phyloP scores from a whole-genome alignment of 2,113 vertebrate species.

The Lethenteron reissneri region DNA sequence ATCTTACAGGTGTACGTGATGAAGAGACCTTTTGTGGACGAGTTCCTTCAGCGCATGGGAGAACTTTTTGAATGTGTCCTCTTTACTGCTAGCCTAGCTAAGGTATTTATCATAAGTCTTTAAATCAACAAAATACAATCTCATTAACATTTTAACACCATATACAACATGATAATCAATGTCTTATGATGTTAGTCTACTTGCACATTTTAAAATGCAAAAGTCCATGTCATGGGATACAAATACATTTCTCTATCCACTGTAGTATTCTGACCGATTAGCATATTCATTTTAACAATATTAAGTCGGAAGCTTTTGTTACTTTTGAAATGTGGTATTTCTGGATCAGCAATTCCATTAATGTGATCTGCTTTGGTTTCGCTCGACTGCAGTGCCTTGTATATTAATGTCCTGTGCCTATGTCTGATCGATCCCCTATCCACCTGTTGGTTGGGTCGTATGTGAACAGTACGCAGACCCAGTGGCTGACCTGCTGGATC shows the following conservation, averaged over 20 bases:
- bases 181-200: too few species aligned
- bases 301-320: conserved; percentile 9
- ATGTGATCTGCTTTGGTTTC: conserved; percentile 14
- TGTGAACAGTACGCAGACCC: conserved; percentile 68
- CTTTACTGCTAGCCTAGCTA: conserved; percentile 86
- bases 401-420: background rate
- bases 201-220: too few species aligned
- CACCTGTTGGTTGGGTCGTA: conserved; percentile 3
- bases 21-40: conserved; percentile 79
- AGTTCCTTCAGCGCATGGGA: conserved; percentile 91
- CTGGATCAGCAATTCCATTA: background rate
- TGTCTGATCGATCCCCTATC: background rate
- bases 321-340: background rate
- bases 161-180: too few species aligned
- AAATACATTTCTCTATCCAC: too few species aligned
- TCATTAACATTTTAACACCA: too few species aligned
- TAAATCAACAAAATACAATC: too few species aligned
- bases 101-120: conserved; percentile 25
- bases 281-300: too few species aligned
- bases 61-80: conserved; percentile 88
- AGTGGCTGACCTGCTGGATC: conserved; percentile 77
- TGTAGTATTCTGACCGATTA: too few species aligned
- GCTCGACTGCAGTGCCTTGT: conserved; percentile 13
- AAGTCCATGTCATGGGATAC: too few species aligned
- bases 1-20: conserved; percentile 64